Evolutionary conservation across 2,113 vertebrate genomes (phyloP).

Genomic region (Speoplatyrhinus poulsoni): DNA sequence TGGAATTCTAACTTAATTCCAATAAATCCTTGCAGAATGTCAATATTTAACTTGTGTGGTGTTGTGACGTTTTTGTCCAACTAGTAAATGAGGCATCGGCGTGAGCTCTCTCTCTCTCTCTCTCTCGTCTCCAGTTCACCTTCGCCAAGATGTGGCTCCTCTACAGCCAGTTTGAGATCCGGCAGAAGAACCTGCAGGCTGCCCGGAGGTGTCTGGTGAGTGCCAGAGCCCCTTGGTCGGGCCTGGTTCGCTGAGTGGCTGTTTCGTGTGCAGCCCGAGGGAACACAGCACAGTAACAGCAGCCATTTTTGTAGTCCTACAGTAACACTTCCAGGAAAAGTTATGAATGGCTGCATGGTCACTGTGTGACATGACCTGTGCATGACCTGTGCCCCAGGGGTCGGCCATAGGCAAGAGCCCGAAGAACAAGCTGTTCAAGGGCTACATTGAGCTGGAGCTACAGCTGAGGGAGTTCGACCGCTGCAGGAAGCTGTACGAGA

Average conservation of each 20-base stretch:
- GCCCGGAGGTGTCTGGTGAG: constrained; percentile 92
- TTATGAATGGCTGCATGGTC: no score
- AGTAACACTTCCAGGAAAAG: no score
- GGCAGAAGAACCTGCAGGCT: constrained; percentile 91
- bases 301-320: no score
- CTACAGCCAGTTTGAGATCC: constrained; percentile 92
- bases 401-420: constrained; percentile 93
- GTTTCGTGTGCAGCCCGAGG: no score
- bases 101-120: background rate
- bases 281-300: no score
- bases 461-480: constrained; percentile 96
- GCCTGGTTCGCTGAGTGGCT: no score
- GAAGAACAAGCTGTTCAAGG: constrained; percentile 98
- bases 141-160: constrained; percentile 98
- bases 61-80: background rate
- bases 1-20: no score
- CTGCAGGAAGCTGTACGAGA: constrained; percentile 96
- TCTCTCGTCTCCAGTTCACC: constrained; percentile 82
- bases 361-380: background rate
- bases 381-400: constrained; percentile 74
- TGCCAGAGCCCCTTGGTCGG: background rate
- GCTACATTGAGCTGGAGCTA: constrained; percentile 95
- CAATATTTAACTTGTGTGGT: background rate
- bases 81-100: background rate
- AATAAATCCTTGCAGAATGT: no score